phyloP scores from a whole-genome alignment of 2,888 invertebrate genomes.

The Zygothrica quintamaculata region DNA sequence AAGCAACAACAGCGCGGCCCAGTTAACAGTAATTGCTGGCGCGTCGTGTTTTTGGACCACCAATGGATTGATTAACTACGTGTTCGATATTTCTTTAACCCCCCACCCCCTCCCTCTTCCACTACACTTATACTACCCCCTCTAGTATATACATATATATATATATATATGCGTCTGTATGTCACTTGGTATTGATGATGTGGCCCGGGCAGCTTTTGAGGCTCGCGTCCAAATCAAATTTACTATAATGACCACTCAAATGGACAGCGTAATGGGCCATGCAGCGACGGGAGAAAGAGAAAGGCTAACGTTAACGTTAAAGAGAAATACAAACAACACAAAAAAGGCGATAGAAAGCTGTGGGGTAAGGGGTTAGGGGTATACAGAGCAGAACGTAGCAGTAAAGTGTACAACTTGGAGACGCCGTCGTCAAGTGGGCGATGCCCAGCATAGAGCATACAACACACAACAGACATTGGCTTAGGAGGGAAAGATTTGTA shows the following conservation, averaged over 20 bases:
- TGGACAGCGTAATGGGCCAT: slow-evolving; percentile 78
- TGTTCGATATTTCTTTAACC: slow-evolving; percentile 70
- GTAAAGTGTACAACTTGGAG: slow-evolving; percentile 26
- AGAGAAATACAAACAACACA: too few relatives aligned
- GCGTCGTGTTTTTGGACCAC: slow-evolving; percentile 76
- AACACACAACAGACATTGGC: not conserved
- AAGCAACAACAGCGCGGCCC: slow-evolving; percentile 47
- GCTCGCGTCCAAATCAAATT: slow-evolving; percentile 78
- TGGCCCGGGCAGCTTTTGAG: slow-evolving; percentile 65
- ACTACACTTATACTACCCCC: not conserved
- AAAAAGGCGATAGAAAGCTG: too few relatives aligned
- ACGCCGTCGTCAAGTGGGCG: slow-evolving; percentile 51
- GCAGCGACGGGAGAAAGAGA: slow-evolving; percentile 41
- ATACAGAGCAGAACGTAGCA: too few relatives aligned
- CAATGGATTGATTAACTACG: slow-evolving; percentile 78
- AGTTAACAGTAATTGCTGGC: slow-evolving; percentile 79
- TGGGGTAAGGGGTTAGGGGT: too few relatives aligned
- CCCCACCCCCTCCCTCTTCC: not conserved
- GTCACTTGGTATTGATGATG: slow-evolving; percentile 76
- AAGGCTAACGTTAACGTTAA: slow-evolving; percentile 35
- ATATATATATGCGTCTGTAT: slow-evolving; percentile 25
- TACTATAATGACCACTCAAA: slow-evolving; percentile 78
- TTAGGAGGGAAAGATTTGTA: not conserved
- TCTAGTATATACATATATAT: not conserved
- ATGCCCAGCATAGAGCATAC: slow-evolving; percentile 34